Base-by-base conservation (phyloP, 2,888 invertebrate genomes). In the Drosophila cracens region DNA sequence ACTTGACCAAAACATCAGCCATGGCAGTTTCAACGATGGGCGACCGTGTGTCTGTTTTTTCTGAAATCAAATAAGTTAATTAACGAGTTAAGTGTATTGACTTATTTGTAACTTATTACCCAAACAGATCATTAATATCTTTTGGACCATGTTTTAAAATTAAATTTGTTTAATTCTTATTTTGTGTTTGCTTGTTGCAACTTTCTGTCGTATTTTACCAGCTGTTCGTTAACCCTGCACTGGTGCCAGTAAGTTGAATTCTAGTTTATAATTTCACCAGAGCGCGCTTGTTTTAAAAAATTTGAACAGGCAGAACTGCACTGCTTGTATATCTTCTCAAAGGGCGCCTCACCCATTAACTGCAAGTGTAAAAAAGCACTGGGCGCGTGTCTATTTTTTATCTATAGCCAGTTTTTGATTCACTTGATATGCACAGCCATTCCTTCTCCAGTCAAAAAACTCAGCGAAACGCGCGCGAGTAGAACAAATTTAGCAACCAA, bases 1-100 rank as follows among this genome's bases (percentile, higher is more conserved):
- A 93, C 90, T 97, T 95, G 84, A 95, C 95, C 0, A 98, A 94
- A n/a, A 96, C 93, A 89, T 98, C 95, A 57, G 94, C 94, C 92
- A 99, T 98, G 8, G 99, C 97, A 3, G 97, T 98, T 93, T 99
- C 99, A 4, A 98, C 99, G 85, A 98, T 98, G 1, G 99, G 98
- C 7, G 98, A 99, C 8, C 99, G 95, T 8, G 18, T 4, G 1
- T n/a, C n/a, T n/a, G n/a, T n/a, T n/a, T n/a, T n/a, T n/a, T n/a
- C n/a, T n/a, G 18, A 59, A 34, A 60, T 25, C 54, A n/a, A 25
- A 49, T 40, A 25, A 34, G 33, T 43, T 6, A 46, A 27, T 5
- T 16, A 13, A 10, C n/a, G 7, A 56, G 2, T n/a, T 46, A 1
- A 4, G 13, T 3, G 8, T 4, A 11, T 21, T 21, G 29, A 34